Percentiles rank a stretch among this genome's conserved stretches.
Conservation (phyloP, 2,888 invertebrate species). For the Standfussiana lucernea region DNA sequence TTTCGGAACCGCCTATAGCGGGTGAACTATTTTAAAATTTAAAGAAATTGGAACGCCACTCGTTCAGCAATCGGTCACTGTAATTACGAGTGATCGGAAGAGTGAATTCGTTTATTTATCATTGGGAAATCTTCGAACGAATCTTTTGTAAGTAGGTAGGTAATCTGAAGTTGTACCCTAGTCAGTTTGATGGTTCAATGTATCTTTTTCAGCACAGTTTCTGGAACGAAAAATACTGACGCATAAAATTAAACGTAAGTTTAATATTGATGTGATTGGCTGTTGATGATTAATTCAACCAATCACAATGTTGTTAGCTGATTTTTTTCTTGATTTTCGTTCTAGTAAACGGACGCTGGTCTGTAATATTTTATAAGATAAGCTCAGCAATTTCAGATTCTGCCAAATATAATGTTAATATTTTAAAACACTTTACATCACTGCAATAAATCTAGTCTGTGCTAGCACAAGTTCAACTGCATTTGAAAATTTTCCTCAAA, state of each 20-base stretch:
- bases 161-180: not conserved
- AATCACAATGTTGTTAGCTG: not conserved
- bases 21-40: constrained; percentile 66
- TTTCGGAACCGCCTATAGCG: constrained; percentile 56
- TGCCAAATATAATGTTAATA: not conserved
- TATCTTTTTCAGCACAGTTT: not conserved
- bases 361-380: constrained; percentile 18
- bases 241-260: not conserved
- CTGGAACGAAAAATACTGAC: not conserved
- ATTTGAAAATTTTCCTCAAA: constrained; percentile 7
- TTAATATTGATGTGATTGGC: not conserved
- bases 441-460: constrained; percentile 17
- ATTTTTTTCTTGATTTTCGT: not conserved
- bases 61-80: constrained; percentile 53
- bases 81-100: constrained; percentile 51
- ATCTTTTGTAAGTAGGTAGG: constrained; percentile 15
- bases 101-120: constrained; percentile 46
- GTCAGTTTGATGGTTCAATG: constrained; percentile 3
- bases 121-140: constrained; percentile 30
- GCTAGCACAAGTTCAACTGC: constrained; percentile 7
- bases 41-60: constrained; percentile 65
- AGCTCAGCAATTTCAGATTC: constrained; percentile 5
- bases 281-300: not conserved
- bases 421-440: constrained; percentile 24
- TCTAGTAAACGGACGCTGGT: not conserved